These are phyloP conservation scores for Sesia apiformis DNA, from an alignment of 2,888 invertebrate genomes.

Conservation along the genomic window DNA sequence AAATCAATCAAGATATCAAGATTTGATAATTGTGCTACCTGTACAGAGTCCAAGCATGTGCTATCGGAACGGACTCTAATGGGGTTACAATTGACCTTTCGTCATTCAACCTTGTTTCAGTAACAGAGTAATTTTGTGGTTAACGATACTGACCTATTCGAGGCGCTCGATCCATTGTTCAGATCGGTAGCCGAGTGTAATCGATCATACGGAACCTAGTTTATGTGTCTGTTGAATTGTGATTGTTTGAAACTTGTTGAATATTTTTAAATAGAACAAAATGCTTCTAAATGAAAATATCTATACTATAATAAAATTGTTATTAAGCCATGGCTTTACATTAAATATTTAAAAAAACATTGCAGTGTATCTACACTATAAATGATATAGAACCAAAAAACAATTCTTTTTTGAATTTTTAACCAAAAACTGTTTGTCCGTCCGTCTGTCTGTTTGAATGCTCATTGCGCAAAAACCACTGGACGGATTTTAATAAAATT, in stretches of 20 bases:
- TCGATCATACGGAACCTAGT: neutral
- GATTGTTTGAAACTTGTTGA: too few relatives aligned
- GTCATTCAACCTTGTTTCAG: slow-evolving; percentile 22
- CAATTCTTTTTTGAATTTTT: neutral
- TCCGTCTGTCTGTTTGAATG: neutral
- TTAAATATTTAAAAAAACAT: neutral
- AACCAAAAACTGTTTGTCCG: neutral
- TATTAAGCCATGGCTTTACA: neutral
- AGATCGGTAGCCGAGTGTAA: neutral
- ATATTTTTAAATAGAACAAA: too few relatives aligned
- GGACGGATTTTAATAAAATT: neutral
- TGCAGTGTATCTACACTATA: neutral
- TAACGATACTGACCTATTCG: slow-evolving; percentile 25
- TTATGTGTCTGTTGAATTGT: too few relatives aligned
- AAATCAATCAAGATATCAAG: too few relatives aligned
- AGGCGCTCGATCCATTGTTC: slow-evolving; percentile 10
- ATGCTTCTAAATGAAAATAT: too few relatives aligned
- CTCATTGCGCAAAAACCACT: neutral
- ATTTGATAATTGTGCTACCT: too few relatives aligned
- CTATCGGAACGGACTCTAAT: slow-evolving; percentile 16
- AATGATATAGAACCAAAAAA: neutral
- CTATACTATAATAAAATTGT: too few relatives aligned
- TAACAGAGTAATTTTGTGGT: slow-evolving; percentile 23
- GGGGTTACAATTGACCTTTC: slow-evolving; percentile 32
- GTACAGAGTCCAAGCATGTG: too few relatives aligned